These are phyloP conservation scores for Nemotelus pantherinus DNA, from an alignment of 2,888 invertebrate species.

Conservation along the genomic window DNA sequence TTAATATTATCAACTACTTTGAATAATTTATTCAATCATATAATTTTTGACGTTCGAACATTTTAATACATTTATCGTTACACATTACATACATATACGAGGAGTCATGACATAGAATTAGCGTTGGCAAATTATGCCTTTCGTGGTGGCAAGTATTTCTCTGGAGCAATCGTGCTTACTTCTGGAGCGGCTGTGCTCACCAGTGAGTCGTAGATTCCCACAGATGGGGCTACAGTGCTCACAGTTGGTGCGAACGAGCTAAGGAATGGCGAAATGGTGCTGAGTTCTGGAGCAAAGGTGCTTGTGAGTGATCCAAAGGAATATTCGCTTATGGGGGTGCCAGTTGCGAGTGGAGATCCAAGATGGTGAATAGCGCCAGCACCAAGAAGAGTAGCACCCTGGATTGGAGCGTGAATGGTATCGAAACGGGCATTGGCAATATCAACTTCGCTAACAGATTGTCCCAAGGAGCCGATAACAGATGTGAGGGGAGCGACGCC, in stretches of 20 bases:
- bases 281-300: slow-evolving; percentile 14
- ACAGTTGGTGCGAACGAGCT: slow-evolving; percentile 20
- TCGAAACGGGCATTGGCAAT: slow-evolving; percentile 54
- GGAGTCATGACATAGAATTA: slow-evolving; percentile 23
- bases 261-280: slow-evolving; percentile 17
- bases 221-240: slow-evolving; percentile 28
- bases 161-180: slow-evolving; percentile 37
- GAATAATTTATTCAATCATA: slow-evolving; percentile 44
- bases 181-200: slow-evolving; percentile 31
- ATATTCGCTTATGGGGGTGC: background rate
- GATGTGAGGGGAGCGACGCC: slow-evolving; percentile 48
- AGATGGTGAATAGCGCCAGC: slow-evolving; percentile 36
- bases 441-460: slow-evolving; percentile 49
- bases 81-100: slow-evolving; percentile 33
- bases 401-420: slow-evolving; percentile 56
- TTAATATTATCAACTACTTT: slow-evolving; percentile 39
- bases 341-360: slow-evolving; percentile 34
- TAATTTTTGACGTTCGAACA: slow-evolving; percentile 43
- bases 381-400: slow-evolving; percentile 52
- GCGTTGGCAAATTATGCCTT: background rate
- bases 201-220: slow-evolving; percentile 11
- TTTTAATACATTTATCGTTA: slow-evolving; percentile 41
- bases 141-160: slow-evolving; percentile 36
- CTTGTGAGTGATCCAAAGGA: background rate
- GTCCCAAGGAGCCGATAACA: slow-evolving; percentile 47